Evolutionary conservation across 2,888 invertebrate species (phyloP), one percentile per base, ranked within the genome.

Genomic region (Heliconius cydno): DNA sequence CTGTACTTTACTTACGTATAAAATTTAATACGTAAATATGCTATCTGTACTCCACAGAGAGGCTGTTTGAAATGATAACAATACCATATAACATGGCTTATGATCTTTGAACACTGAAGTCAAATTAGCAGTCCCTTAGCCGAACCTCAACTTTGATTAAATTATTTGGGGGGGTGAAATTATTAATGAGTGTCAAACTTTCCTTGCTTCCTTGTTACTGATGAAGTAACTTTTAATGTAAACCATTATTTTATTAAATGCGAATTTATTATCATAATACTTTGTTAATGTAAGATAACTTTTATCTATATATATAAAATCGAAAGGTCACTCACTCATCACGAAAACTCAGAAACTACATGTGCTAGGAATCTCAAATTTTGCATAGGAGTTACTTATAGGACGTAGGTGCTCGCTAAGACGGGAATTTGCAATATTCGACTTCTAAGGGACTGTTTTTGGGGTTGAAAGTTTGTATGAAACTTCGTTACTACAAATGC

Each of bases 91-190:
- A 57, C 72, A 7, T 30, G 72, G 46, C 79, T 81, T 68, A 79
- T 79, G 77, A 79, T 81, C 77, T 81, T 70, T 74, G 75, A 81
- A 81, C 79, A 77, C 71, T 46, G 77, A 77, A 81, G 79, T 79
- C 70, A 71, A 79, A 81, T 81, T 81, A 79, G 71, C 28, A 63
- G n/a, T 65, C 70, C 77, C 80, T 80, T 74, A 76, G 80, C 73
- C 74, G 65, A 68, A 68, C 63, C 67, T 79, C 71, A 25, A 73
- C 19, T 77, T 67, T 74, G 74, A 80, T 80, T 77, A 80, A 77
- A 80, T 77, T 80, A 80, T 80, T 77, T 80, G 77, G 63, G 77
- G 60, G 77, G 46, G 38, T 68, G 73, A 77, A 70, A 65, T 80
- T 68, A 74, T 74, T 80, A 77, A 80, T 74, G 63, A 77, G 52